Percentiles rank a stretch among this genome's conserved stretches.
Conservation (phyloP, 2,797 vertebrate genomes). For the Esox lucius region DNA sequence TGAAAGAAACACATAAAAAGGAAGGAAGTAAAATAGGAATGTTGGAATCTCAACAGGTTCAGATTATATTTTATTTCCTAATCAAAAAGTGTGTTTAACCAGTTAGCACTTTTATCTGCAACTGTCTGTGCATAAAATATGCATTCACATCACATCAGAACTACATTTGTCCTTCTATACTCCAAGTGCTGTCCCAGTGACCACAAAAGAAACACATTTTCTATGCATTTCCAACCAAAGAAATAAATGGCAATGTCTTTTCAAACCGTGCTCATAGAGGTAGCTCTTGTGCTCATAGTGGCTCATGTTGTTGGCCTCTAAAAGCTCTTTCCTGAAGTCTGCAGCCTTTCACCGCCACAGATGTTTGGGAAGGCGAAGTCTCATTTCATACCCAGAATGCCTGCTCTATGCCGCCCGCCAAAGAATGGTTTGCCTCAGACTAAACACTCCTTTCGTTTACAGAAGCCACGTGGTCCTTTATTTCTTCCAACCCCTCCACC, state of each 20-base stretch:
- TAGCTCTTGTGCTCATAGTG: not conserved
- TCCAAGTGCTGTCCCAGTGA: not conserved
- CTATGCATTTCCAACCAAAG: not conserved
- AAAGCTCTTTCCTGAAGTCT: not conserved
- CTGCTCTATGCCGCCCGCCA: not conserved
- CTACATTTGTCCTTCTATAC: not conserved
- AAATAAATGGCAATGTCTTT: not conserved
- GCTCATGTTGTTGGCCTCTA: not conserved
- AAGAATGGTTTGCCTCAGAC: not conserved
- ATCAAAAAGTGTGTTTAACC: not conserved
- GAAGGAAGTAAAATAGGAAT: not conserved
- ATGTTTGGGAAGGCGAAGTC: not conserved
- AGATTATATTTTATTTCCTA: not conserved
- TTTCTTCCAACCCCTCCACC: not conserved
- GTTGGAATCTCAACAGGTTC: not conserved
- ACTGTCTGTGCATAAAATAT: not conserved
- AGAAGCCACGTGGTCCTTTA: not conserved
- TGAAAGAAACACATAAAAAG: not conserved
- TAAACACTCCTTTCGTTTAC: slow-evolving; percentile 2
- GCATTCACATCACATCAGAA: not conserved
- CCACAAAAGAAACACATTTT: not conserved
- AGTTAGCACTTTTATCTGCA: not conserved
- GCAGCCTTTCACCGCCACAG: not conserved
- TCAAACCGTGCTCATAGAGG: not conserved
- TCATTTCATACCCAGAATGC: slow-evolving; percentile 5